phyloP scores from a whole-genome alignment of 2,113 vertebrate genomes.

The Illadopsis cleaveri region DNA sequence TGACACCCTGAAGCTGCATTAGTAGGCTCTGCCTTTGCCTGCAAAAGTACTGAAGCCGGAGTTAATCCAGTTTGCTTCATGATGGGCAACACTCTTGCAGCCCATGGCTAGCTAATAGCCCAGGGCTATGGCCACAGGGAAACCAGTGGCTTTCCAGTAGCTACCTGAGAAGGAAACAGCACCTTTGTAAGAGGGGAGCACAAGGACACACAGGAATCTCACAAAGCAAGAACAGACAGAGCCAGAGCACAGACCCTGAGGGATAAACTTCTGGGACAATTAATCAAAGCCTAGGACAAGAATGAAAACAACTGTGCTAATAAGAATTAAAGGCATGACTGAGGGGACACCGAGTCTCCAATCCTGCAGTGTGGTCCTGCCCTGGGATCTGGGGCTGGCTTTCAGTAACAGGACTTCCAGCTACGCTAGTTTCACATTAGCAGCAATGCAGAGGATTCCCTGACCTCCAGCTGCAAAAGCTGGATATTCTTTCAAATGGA shows the following conservation, averaged over 20 bases:
- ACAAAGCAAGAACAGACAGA: not conserved
- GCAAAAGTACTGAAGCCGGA: not conserved
- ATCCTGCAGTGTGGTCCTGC: not conserved
- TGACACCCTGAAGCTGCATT: not conserved
- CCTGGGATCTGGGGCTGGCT: not conserved
- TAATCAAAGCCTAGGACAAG: not conserved
- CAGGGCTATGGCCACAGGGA: not conserved
- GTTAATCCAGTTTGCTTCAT: not conserved
- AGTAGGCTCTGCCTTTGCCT: not conserved
- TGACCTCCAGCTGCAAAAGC: not conserved
- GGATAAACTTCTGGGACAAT: not conserved
- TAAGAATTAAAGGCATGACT: not conserved
- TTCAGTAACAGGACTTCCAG: not conserved
- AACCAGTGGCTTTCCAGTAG: not conserved
- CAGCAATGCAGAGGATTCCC: not conserved
- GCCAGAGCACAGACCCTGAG: not conserved
- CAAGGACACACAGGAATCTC: not conserved
- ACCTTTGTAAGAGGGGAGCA: not conserved
- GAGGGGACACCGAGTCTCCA: rapidly evolving
- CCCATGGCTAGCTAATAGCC: not conserved
- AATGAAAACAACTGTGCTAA: not conserved
- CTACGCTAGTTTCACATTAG: not conserved
- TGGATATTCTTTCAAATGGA: not conserved
- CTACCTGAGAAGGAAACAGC: rapidly evolving
- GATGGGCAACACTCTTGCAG: not conserved